These are phyloP conservation scores for Neoniphon sammara DNA, from an alignment of 2,797 vertebrate genomes.

Conservation along the genomic window DNA sequence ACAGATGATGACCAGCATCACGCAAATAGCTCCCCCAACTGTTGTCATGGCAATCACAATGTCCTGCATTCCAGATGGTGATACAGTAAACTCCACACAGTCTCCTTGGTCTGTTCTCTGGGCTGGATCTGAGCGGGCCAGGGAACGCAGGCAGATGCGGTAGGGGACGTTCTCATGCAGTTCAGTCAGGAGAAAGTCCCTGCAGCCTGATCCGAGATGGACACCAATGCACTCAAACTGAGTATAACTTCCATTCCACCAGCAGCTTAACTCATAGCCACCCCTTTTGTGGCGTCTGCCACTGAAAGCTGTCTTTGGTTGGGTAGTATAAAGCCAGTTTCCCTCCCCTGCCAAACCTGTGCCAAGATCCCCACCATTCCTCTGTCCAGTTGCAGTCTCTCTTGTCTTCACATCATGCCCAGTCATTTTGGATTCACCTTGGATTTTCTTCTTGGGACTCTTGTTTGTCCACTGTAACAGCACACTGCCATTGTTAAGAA, in stretches of 20 bases:
- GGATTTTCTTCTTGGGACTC: conserved; percentile 5
- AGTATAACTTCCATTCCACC: conserved; percentile 95
- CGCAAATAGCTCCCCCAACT: conserved; percentile 96
- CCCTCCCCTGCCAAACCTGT: conserved; percentile 32
- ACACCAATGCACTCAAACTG: conserved; percentile 93
- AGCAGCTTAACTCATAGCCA: conserved; percentile 91
- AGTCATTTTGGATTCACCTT: conserved; percentile 4
- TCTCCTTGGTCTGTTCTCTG: conserved; percentile 69
- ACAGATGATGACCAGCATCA: conserved; percentile 99
- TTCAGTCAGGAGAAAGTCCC: conserved; percentile 90
- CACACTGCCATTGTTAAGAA: conserved; percentile 92
- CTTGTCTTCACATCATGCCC: conserved; percentile 3
- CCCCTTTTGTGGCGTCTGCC: conserved; percentile 73
- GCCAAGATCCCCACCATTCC: conserved; percentile 19
- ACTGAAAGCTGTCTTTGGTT: conserved; percentile 64
- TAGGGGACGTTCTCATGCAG: conserved; percentile 94
- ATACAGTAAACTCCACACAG: conserved; percentile 92
- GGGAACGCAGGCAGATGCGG: conserved; percentile 89
- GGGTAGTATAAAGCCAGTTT: conserved; percentile 1
- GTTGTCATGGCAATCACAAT: conserved; percentile 98
- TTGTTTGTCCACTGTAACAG: conserved; percentile 89
- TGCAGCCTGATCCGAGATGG: conserved; percentile 89
- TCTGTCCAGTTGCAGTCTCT: conserved; percentile 25
- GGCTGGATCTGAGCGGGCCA: conserved; percentile 70
- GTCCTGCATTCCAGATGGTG: conserved; percentile 92